phyloP scores from a whole-genome alignment of 35 echinoderm and acorn worm species.

The Heliocidaris tuberculata region DNA sequence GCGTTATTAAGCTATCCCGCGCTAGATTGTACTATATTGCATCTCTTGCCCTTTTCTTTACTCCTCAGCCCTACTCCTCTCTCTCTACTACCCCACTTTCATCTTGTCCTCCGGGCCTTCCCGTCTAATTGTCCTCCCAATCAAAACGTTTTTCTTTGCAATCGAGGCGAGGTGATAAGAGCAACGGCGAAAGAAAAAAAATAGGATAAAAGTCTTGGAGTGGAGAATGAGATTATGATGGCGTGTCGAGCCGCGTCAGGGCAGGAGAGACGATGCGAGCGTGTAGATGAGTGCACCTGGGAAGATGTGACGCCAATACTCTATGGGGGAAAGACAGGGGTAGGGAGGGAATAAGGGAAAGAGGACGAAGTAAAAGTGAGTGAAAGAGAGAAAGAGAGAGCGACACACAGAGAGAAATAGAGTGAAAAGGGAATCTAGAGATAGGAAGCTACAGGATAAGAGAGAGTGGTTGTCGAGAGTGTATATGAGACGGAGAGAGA shows the following conservation, averaged over 20 bases:
- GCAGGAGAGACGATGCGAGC: not conserved
- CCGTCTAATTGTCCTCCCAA: conserved; percentile 43
- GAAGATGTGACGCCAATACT: not conserved
- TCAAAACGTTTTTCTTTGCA: conserved; percentile 46
- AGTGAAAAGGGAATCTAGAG: not conserved
- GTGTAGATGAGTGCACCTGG: conserved; percentile 2
- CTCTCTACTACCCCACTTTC: conserved; percentile 30
- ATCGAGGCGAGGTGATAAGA: conserved; percentile 43
- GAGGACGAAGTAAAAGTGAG: not conserved
- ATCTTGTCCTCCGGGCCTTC: not conserved
- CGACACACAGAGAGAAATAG: not conserved
- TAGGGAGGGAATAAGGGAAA: not conserved
- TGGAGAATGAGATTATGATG: conserved; percentile 30
- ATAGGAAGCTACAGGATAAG: not conserved
- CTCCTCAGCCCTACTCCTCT: not conserved
- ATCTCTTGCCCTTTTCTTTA: not conserved
- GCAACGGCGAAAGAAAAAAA: conserved; percentile 18
- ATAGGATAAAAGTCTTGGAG: conserved; percentile 33
- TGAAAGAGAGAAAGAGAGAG: not conserved
- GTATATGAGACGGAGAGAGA: not conserved
- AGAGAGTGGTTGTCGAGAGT: not conserved
- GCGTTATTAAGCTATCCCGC: conserved; percentile 18
- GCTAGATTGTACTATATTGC: conserved; percentile 18
- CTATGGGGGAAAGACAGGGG: not conserved
- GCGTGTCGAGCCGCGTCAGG: not conserved